Conservation (phyloP, 2,888 invertebrate species). For the Chrysomela aeneicollis region DNA sequence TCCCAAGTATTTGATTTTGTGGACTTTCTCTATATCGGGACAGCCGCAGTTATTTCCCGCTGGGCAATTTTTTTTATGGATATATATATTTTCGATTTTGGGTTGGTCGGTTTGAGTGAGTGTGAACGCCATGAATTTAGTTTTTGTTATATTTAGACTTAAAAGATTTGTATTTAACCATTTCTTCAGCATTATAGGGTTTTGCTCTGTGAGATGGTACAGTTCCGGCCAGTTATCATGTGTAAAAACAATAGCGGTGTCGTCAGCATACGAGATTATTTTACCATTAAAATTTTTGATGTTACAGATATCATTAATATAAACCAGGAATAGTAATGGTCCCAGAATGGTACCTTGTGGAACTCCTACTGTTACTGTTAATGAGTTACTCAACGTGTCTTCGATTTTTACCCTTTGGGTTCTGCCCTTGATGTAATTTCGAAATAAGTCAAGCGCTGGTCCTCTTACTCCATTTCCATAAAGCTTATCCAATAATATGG, state of each 20-base stretch:
- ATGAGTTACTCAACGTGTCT: background rate
- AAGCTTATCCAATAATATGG: background rate
- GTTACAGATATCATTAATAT: background rate
- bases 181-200: background rate
- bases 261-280: constrained; percentile 1
- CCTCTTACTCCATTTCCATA: background rate
- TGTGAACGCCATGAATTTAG: constrained; percentile 2
- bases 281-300: background rate
- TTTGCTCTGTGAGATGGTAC: background rate
- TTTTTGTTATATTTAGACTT: background rate
- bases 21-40: background rate
- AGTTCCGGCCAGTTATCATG: background rate
- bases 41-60: background rate
- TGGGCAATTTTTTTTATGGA: background rate
- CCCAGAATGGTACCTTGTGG: background rate
- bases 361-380: background rate
- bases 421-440: background rate
- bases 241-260: background rate
- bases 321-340: background rate
- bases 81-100: background rate
- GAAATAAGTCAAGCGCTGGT: background rate
- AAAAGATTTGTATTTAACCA: constrained; percentile 1
- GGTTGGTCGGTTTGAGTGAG: background rate
- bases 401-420: background rate
- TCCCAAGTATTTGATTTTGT: background rate